Conservation (phyloP, 2,113 vertebrate species). For the Candoia aspera region DNA sequence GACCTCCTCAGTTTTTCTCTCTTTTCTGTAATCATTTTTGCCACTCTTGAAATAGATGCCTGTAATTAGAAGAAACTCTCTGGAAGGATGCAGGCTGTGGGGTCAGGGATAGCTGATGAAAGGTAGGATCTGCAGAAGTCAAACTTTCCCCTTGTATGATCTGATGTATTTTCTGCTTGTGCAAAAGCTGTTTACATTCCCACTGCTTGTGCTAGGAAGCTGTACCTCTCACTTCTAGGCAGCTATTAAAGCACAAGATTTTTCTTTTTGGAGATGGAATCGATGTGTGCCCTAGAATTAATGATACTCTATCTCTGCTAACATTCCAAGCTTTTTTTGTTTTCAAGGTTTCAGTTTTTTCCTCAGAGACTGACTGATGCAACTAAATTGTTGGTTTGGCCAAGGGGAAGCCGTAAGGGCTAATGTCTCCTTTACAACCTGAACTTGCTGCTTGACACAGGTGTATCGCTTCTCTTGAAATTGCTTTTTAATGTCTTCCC, state of each 20-base stretch:
- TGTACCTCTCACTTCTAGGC: background rate
- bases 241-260: background rate
- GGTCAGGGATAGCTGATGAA: background rate
- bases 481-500: slow-evolving; percentile 46
- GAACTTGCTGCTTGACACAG: background rate
- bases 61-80: too few relatives aligned
- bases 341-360: background rate
- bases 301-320: background rate
- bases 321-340: background rate
- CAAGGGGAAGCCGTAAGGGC: background rate
- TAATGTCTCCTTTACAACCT: slow-evolving; percentile 14
- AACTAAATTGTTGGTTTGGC: background rate
- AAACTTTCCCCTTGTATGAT: background rate
- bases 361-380: background rate
- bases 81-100: background rate
- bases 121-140: background rate
- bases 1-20: too few relatives aligned
- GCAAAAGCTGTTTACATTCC: background rate
- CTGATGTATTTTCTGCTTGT: background rate
- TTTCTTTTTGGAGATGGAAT: background rate
- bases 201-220: background rate
- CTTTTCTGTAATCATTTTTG: too few relatives aligned
- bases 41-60: too few relatives aligned
- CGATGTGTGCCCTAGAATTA: background rate
- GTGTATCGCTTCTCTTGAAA: slow-evolving; percentile 11